A percentile compares a stretch with the other conserved stretches of the same genome.
phyloP scores from a whole-genome alignment of 2,797 vertebrate genomes.

The Gallinago solitaria region DNA sequence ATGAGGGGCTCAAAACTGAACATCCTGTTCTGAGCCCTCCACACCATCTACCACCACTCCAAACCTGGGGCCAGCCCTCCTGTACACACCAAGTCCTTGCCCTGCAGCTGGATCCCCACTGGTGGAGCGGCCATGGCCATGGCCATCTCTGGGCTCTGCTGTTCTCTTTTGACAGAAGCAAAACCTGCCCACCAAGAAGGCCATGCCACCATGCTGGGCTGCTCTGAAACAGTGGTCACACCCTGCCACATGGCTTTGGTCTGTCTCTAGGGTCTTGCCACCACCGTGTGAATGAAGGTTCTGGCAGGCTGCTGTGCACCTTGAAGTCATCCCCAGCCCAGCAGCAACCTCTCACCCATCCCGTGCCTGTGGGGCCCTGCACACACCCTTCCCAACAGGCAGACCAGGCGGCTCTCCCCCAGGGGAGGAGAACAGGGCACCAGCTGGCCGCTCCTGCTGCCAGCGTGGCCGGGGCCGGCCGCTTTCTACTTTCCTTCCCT shows the following conservation, averaged over 20 bases:
- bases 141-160: background rate
- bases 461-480: rapidly evolving
- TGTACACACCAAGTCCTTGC: background rate
- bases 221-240: background rate
- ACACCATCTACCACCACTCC: background rate
- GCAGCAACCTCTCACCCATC: background rate
- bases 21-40: background rate
- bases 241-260: rapidly evolving
- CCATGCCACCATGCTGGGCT: rapidly evolving
- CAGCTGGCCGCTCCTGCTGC: background rate
- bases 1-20: background rate
- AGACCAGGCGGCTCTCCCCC: background rate
- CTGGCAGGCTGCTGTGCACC: background rate
- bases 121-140: rapidly evolving
- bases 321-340: background rate
- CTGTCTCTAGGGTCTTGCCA: rapidly evolving
- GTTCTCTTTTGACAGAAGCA: rapidly evolving
- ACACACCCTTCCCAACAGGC: rapidly evolving
- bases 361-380: rapidly evolving
- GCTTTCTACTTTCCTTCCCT: background rate
- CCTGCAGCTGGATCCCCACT: rapidly evolving
- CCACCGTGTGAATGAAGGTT: rapidly evolving
- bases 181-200: rapidly evolving
- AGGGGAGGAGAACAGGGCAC: background rate
- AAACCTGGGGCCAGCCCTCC: background rate